A percentile compares a stretch with the other conserved stretches of the same genome.
Evolutionary conservation across 2,113 vertebrate species (phyloP).

Genomic region (Prunella himalayana): DNA sequence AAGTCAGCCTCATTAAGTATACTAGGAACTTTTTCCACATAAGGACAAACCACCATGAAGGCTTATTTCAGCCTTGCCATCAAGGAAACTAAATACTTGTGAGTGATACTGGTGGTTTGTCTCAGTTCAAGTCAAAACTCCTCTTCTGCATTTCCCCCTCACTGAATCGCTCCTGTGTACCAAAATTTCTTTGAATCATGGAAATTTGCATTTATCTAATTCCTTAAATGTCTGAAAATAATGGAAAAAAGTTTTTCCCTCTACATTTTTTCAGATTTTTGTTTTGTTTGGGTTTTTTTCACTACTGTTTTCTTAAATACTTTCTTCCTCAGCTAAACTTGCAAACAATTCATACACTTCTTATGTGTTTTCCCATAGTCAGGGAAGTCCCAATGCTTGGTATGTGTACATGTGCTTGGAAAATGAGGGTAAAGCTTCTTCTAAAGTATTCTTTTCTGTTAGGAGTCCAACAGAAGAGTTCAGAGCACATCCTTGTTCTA

Average conservation of each 20-base stretch:
- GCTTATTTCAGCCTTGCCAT: background rate
- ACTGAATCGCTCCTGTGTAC: background rate
- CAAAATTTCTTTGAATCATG: background rate
- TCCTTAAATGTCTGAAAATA: background rate
- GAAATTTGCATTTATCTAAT: background rate
- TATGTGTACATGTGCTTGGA: background rate
- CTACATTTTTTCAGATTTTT: background rate
- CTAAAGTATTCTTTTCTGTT: background rate
- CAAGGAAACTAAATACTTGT: background rate
- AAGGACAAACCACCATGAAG: background rate
- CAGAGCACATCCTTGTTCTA: background rate
- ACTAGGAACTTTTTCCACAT: background rate
- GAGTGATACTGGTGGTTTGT: background rate
- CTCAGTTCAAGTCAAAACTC: background rate
- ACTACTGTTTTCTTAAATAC: background rate
- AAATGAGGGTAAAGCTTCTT: background rate
- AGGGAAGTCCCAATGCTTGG: background rate
- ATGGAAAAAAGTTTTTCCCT: accelerated
- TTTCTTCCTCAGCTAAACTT: background rate
- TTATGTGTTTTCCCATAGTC: background rate
- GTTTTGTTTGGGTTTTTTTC: background rate
- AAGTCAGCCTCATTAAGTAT: background rate
- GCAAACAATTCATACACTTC: background rate
- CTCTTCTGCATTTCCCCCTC: background rate
- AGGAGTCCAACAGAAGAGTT: background rate